A percentile compares a stretch with the other conserved stretches of the same genome.
These are phyloP conservation scores for Aleadryas rufinucha DNA, from an alignment of 2,113 vertebrate species.

Conservation along the genomic window DNA sequence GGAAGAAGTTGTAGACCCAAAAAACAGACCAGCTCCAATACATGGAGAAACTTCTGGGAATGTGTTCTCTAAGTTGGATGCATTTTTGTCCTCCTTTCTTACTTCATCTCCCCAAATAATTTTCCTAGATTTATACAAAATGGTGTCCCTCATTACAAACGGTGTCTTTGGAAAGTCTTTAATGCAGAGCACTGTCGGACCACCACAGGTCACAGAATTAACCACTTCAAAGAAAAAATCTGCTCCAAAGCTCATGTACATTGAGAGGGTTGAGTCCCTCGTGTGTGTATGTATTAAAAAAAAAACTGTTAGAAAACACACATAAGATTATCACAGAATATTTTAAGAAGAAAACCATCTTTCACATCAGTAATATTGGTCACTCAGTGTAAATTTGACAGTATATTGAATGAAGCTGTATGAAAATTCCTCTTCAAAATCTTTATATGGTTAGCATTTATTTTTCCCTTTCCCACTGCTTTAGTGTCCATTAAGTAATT, in stretches of 20 bases:
- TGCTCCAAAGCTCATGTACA: background rate
- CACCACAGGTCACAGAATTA: background rate
- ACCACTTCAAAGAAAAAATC: background rate
- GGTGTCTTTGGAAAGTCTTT: background rate
- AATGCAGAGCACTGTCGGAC: background rate
- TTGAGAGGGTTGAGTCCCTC: background rate
- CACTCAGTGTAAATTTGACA: background rate
- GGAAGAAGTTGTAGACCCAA: background rate
- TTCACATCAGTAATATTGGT: background rate
- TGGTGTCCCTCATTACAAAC: background rate
- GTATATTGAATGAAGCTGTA: background rate
- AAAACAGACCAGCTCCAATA: background rate
- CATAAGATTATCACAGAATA: background rate
- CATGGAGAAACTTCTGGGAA: background rate
- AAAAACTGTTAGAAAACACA: background rate
- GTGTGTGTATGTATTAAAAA: background rate
- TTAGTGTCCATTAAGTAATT: background rate
- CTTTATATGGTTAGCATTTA: background rate
- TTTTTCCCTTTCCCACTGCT: background rate
- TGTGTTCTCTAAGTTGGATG: background rate
- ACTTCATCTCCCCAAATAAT: background rate
- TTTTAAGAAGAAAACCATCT: background rate
- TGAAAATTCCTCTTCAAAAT: background rate
- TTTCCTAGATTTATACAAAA: background rate
- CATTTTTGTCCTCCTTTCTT: background rate